A percentile compares a stretch with the other conserved stretches of the same genome.
Conservation (phyloP, 92 coral and sea anemone species). For the Epizoanthus illoricatus region DNA sequence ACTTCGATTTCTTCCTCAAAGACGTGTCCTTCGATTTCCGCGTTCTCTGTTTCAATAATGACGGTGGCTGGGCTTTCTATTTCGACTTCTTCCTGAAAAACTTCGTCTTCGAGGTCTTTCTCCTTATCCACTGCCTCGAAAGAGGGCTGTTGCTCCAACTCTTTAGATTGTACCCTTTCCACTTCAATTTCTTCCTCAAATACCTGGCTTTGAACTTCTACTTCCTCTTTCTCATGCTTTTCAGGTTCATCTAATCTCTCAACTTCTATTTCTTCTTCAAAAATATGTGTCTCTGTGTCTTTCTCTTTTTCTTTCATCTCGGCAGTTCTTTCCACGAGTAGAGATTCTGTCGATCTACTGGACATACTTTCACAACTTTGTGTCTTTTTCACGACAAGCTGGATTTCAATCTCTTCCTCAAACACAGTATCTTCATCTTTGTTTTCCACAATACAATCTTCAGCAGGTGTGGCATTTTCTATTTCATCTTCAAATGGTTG, state of each 20-base stretch:
- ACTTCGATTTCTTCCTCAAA: slow-evolving; percentile 74
- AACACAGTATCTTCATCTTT: not conserved
- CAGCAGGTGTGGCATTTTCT: not conserved
- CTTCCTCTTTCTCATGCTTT: slow-evolving; percentile 20
- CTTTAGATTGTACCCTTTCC: not conserved
- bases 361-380: not conserved
- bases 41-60: not conserved
- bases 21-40: slow-evolving; percentile 12
- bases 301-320: not conserved
- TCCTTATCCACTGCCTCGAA: slow-evolving; percentile 16
- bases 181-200: slow-evolving; percentile 46
- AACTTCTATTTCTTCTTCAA: slow-evolving; percentile 54
- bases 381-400: slow-evolving; percentile 1
- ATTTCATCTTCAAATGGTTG: not conserved
- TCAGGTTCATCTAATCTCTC: slow-evolving; percentile 41
- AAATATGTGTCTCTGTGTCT: slow-evolving; percentile 27
- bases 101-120: slow-evolving; percentile 34
- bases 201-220: slow-evolving; percentile 36
- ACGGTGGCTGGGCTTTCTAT: slow-evolving; percentile 25
- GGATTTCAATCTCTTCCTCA: slow-evolving; percentile 36
- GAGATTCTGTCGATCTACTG: not conserved
- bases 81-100: slow-evolving; percentile 72
- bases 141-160: slow-evolving; percentile 24
- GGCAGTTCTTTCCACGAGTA: slow-evolving; percentile 8
- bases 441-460: not conserved